Evolutionary conservation across 2,888 invertebrate genomes (phyloP).

Genomic region (Ophioninae sp.): DNA sequence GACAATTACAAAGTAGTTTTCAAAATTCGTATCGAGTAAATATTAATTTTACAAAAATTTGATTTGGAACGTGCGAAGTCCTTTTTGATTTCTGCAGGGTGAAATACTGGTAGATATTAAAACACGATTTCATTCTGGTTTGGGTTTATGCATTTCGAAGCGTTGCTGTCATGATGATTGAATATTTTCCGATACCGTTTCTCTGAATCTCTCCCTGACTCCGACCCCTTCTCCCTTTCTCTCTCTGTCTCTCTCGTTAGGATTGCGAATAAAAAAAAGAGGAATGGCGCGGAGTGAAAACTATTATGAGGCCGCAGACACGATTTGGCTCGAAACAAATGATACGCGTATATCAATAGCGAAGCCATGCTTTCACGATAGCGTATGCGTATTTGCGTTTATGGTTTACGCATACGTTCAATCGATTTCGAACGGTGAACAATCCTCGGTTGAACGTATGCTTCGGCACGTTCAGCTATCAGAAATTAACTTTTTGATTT

Average conservation of each 20-base stretch:
- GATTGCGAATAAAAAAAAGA: constrained; percentile 30
- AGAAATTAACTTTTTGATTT: constrained; percentile 55
- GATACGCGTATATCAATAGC: constrained; percentile 28
- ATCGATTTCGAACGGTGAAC: constrained; percentile 34
- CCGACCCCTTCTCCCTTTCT: no score
- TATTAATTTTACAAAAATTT: not conserved
- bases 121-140: constrained; percentile 11
- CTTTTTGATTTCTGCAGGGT: not conserved
- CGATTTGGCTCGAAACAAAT: constrained; percentile 43
- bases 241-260: not conserved
- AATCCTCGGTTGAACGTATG: constrained; percentile 30
- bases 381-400: constrained; percentile 33
- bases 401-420: constrained; percentile 19
- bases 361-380: constrained; percentile 20
- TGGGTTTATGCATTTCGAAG: constrained; percentile 6
- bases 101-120: constrained; percentile 3
- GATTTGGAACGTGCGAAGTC: not conserved
- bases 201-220: not conserved
- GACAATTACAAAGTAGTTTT: not conserved
- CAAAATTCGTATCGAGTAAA: not conserved
- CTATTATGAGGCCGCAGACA: constrained; percentile 35
- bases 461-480: constrained; percentile 42
- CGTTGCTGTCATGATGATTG: constrained; percentile 1
- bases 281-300: not conserved
- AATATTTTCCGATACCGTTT: constrained; percentile 1